Conservation (phyloP, 2,797 vertebrate species). For the Apodemus agrarius region DNA sequence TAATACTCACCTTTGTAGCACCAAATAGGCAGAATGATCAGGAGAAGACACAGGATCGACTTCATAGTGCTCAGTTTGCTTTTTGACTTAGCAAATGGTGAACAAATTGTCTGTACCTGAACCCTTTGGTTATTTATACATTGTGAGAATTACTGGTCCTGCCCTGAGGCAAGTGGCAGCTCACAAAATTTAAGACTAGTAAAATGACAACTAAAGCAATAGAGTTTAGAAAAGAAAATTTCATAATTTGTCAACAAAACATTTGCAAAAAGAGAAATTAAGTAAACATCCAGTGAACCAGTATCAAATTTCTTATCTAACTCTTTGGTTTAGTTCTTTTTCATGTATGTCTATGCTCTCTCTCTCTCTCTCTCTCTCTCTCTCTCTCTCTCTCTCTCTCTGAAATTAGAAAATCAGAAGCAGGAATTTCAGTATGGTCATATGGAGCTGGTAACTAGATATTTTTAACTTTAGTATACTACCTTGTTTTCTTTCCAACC, state of each 20-base stretch:
- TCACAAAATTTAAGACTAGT: not conserved
- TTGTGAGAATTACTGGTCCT: not conserved
- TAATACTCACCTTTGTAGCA: not conserved
- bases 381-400: no score
- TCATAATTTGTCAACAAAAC: not conserved
- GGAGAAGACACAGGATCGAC: not conserved
- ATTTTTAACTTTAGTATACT: no score
- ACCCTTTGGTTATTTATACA: not conserved
- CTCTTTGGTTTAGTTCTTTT: not conserved
- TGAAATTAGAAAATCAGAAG: no score
- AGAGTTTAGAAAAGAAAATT: not conserved
- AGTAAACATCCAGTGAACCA: not conserved
- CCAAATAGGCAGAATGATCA: constrained; percentile 41
- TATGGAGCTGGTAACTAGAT: not conserved
- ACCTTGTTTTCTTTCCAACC: no score
- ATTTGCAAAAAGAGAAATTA: not conserved
- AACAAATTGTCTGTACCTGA: not conserved
- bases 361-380: not conserved
- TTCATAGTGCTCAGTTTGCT: constrained; percentile 10
- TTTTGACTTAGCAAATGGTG: not conserved
- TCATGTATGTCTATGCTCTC: not conserved
- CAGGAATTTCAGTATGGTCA: not conserved
- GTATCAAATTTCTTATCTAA: not conserved
- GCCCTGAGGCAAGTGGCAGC: not conserved
- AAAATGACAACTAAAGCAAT: not conserved